These are phyloP conservation scores for Apis laboriosa DNA, from an alignment of 1,140 invertebrate genomes.

Conservation along the genomic window DNA sequence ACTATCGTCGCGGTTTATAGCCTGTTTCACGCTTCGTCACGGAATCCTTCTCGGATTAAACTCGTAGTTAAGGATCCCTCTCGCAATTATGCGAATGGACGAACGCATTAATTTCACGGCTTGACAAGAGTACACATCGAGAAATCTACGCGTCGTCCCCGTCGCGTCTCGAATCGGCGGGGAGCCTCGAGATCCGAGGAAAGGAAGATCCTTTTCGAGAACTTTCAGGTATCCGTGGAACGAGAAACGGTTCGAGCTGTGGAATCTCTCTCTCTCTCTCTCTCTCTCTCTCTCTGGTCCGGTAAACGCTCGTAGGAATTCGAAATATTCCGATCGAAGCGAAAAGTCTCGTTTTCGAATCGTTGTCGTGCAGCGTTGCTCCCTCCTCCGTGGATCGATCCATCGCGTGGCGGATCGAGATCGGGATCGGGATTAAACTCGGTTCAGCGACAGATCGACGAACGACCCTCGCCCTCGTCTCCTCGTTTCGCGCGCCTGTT, in stretches of 20 bases:
- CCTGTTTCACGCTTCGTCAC: background rate
- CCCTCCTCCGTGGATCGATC: too few species aligned
- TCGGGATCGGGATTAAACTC: background rate
- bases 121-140: background rate
- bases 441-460: too few species aligned
- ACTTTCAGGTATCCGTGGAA: background rate
- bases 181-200: background rate
- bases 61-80: too few species aligned
- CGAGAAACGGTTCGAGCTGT: background rate
- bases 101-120: background rate
- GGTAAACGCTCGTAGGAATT: background rate
- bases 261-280: background rate
- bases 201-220: background rate
- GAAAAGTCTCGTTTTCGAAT: slow-evolving; percentile 6
- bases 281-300: too few species aligned
- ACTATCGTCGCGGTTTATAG: background rate
- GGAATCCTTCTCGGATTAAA: background rate
- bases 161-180: background rate
- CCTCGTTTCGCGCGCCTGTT: too few species aligned
- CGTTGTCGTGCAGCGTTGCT: background rate
- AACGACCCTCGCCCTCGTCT: too few species aligned
- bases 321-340: background rate
- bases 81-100: background rate
- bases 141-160: background rate
- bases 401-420: background rate